Base-by-base conservation (phyloP, 2,113 vertebrate genomes). In the Bagarius yarrelli region DNA sequence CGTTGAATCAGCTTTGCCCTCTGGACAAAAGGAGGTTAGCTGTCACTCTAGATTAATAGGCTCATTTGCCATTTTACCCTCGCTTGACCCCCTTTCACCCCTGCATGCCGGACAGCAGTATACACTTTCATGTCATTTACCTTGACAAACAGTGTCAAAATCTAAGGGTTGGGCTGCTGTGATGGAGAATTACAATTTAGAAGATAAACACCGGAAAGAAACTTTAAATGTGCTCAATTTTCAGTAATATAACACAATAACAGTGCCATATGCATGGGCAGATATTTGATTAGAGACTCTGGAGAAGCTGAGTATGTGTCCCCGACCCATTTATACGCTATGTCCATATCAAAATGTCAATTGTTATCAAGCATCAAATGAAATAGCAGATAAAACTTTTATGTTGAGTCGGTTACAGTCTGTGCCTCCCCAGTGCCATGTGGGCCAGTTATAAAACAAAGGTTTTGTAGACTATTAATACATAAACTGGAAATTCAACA, bases 31-130 rank as follows among this genome's bases (percentile, higher is more conserved):
- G 83, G 88, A 90, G 88, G 87, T 88, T 88, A 89, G 81, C 88
- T 90, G 89, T 85, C 90, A 88, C 84, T 84, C 85, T 59, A 87
- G 88, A 92, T 90, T 88, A 90, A 92, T 90, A 84, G 79, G 88
- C 87, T 86, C 87, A 91, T 91, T 88, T 88, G 87, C 85, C 78
- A 85, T 74, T 81, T 84, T 88, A 90, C 91, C 91, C 90, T 89
- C 89, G 87, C 83, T 72, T 80, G 53, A 63, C 78, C 55, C 61
- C 34, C 52, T 40, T n/a, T 40, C 82, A 60, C 78, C 80, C 36
- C 44, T 81, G 53, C 53, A 64, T 52, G 47, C 72, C 57, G 56
- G 85, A 83, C 71, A 80, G 76, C 32, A 30, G 53, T 63, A 80
- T 63, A 79, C 61, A 83, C 32, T 16, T 52, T 66, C 47, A 25